phyloP scores from a whole-genome alignment of 2,888 invertebrate species.

The Noctua comes region DNA sequence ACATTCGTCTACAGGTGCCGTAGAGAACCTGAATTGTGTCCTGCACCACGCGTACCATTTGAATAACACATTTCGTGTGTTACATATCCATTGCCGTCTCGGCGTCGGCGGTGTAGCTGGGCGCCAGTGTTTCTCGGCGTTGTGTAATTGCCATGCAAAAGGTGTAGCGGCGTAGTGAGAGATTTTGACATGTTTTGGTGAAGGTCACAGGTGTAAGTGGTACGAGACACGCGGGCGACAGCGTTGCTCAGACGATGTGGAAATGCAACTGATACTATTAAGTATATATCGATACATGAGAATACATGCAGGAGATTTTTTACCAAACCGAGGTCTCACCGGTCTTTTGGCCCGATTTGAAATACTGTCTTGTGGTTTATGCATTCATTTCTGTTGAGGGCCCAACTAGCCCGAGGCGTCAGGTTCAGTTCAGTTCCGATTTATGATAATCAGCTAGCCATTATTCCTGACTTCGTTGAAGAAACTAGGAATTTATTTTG shows the following conservation, averaged over 20 bases:
- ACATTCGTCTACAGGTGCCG: slow-evolving; percentile 87
- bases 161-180: slow-evolving; percentile 67
- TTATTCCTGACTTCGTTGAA: slow-evolving; percentile 41
- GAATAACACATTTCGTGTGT: slow-evolving; percentile 75
- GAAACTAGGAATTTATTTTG: slow-evolving; percentile 48
- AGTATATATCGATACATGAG: slow-evolving; percentile 55
- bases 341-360: slow-evolving; percentile 19
- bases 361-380: slow-evolving; percentile 25
- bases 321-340: slow-evolving; percentile 7
- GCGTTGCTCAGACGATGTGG: slow-evolving; percentile 78
- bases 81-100: slow-evolving; percentile 75
- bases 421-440: slow-evolving; percentile 39
- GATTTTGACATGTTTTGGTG: slow-evolving; percentile 75
- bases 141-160: slow-evolving; percentile 64
- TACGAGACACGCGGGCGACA: slow-evolving; percentile 87
- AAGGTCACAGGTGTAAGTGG: slow-evolving; percentile 81
- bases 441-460: slow-evolving; percentile 45
- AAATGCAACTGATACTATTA: slow-evolving; percentile 75
- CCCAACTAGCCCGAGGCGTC: slow-evolving; percentile 24
- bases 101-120: slow-evolving; percentile 34
- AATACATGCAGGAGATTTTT: slow-evolving; percentile 44
- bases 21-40: slow-evolving; percentile 82
- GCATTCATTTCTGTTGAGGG: slow-evolving; percentile 13
- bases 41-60: slow-evolving; percentile 72
- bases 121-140: slow-evolving; percentile 62